Conservation (phyloP, 2,888 invertebrate species). For the Hedychridium roseum region DNA sequence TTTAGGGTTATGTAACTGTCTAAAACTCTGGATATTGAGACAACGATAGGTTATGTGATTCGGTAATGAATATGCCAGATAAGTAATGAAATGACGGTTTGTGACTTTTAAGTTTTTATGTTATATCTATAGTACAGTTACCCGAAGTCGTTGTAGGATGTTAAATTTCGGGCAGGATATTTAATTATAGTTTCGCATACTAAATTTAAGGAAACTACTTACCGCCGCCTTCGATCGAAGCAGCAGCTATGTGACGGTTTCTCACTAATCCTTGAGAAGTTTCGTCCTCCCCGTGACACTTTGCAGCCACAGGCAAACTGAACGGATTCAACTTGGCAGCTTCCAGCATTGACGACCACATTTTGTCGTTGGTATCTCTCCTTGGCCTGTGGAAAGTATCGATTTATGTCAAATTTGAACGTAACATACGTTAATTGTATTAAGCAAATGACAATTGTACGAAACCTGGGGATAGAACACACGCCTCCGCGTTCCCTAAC, state of each 20-base stretch:
- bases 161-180: too few relatives aligned
- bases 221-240: constrained; percentile 58
- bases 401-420: constrained; percentile 17
- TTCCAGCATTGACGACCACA: constrained; percentile 64
- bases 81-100: too few relatives aligned
- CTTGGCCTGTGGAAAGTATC: too few relatives aligned
- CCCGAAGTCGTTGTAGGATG: too few relatives aligned
- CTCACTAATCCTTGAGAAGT: constrained; percentile 51
- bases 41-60: too few relatives aligned
- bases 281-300: constrained; percentile 57
- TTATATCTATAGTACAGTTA: too few relatives aligned
- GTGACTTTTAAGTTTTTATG: too few relatives aligned
- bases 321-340: constrained; percentile 63
- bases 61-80: too few relatives aligned
- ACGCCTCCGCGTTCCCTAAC: constrained; percentile 44
- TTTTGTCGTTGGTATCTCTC: constrained; percentile 38
- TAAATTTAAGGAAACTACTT: too few relatives aligned
- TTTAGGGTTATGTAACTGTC: too few relatives aligned
- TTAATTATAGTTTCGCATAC: too few relatives aligned
- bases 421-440: constrained; percentile 14
- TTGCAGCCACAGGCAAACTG: constrained; percentile 56
- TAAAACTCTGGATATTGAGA: too few relatives aligned
- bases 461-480: constrained; percentile 36
- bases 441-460: constrained; percentile 10
- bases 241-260: constrained; percentile 61